Conservation (phyloP, 2,113 vertebrate genomes). For the Dolichotis patagonum region DNA sequence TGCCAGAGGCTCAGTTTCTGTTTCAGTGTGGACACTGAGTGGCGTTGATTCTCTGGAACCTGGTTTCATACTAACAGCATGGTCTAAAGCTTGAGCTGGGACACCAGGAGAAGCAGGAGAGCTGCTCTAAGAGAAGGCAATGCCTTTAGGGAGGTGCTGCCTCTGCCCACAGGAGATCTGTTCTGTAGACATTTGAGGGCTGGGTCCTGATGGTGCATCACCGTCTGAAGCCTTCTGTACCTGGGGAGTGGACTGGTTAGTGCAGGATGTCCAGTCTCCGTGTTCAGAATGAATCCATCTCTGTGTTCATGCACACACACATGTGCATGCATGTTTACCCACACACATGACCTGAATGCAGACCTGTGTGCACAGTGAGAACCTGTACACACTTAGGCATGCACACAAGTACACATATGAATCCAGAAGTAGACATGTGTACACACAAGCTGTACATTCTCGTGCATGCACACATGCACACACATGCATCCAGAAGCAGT, state of each 20-base stretch:
- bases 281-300: neutral
- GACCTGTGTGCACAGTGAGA: neutral
- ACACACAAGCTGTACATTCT: neutral
- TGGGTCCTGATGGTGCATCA: neutral
- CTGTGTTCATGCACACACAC: neutral
- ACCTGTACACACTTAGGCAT: neutral
- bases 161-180: neutral
- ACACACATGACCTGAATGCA: neutral
- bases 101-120: neutral
- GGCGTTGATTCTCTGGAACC: neutral
- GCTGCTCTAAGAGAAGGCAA: neutral
- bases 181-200: neutral
- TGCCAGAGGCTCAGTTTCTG: slow-evolving; percentile 40
- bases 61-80: slow-evolving; percentile 13
- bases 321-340: neutral
- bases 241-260: neutral
- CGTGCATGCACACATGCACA: no score
- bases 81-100: neutral
- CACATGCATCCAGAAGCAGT: neutral
- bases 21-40: slow-evolving; percentile 30
- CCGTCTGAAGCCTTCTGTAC: neutral
- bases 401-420: neutral
- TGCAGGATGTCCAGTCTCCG: no score
- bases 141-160: neutral
- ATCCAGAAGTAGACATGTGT: neutral